These are phyloP conservation scores for Girardinichthys multiradiatus DNA, from an alignment of 2,113 vertebrate species.

Conservation along the genomic window DNA sequence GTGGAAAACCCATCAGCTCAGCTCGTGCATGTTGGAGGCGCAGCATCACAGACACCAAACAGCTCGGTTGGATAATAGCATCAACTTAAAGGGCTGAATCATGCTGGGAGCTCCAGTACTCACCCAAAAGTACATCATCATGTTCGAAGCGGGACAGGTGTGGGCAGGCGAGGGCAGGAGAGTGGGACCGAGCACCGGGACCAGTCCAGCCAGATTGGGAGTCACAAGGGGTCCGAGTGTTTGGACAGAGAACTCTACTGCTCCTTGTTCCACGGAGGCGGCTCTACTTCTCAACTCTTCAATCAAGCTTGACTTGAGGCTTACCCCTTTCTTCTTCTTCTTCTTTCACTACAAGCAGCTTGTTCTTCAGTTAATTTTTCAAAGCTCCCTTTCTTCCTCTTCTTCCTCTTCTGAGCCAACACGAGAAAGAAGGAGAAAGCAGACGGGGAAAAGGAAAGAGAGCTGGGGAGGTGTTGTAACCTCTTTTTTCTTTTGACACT, in stretches of 20 bases:
- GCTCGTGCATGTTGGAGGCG: slow-evolving; percentile 54
- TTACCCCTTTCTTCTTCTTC: slow-evolving; percentile 31
- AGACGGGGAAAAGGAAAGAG: slow-evolving; percentile 39
- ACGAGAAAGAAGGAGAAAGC: slow-evolving; percentile 33
- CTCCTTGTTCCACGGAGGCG: slow-evolving; percentile 65
- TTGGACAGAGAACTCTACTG: slow-evolving; percentile 55
- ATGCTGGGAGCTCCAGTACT: slow-evolving; percentile 58
- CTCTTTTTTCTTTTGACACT: slow-evolving; percentile 77
- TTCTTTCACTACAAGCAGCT: slow-evolving; percentile 38
- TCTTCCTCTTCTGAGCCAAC: slow-evolving; percentile 51
- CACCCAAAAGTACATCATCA: slow-evolving; percentile 87
- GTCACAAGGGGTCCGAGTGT: slow-evolving; percentile 45
- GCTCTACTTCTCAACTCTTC: slow-evolving; percentile 64
- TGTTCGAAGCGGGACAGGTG: slow-evolving; percentile 67
- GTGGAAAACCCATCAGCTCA: slow-evolving; percentile 57
- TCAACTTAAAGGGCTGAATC: slow-evolving; percentile 14
- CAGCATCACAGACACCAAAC: slow-evolving; percentile 14
- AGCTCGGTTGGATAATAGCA: not conserved
- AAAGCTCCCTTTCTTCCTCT: slow-evolving; percentile 30
- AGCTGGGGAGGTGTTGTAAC: slow-evolving; percentile 68
- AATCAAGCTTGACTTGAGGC: slow-evolving; percentile 61
- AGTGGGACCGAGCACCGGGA: slow-evolving; percentile 51
- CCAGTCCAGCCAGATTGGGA: slow-evolving; percentile 62
- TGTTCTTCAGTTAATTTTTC: slow-evolving; percentile 55
- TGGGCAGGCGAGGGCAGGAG: slow-evolving; percentile 40